These are phyloP conservation scores for honey bee (Apis mellifera) DNA, from an alignment of 1,140 invertebrate genomes.

Conservation along the genomic window Amel_HAv3.1 CM009944.2:7433001-7433500, in stretches of 20 bases:
- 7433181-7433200: conserved; percentile 45
- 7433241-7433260: conserved; percentile 57
- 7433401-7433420: background rate
- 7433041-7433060: conserved; percentile 10
- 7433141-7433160: conserved; percentile 65
- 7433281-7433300: conserved; percentile 35
- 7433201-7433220: conserved; percentile 57
- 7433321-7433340: conserved; percentile 19
- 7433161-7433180: conserved; percentile 62
- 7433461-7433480: no score
- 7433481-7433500: no score
- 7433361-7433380: conserved; percentile 2
- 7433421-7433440: no score
- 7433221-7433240: conserved; percentile 27
- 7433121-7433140: conserved; percentile 61
- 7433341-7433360: background rate
- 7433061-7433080: background rate
- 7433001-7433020: conserved; percentile 27
- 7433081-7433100: conserved; percentile 55
- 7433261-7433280: conserved; percentile 57
- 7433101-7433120: conserved; percentile 65
- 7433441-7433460: no score
- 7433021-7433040: conserved; percentile 31
- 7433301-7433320: conserved; percentile 19
- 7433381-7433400: background rate